Conservation (phyloP, 2,888 invertebrate genomes). For the Drosophila lacicola region DNA sequence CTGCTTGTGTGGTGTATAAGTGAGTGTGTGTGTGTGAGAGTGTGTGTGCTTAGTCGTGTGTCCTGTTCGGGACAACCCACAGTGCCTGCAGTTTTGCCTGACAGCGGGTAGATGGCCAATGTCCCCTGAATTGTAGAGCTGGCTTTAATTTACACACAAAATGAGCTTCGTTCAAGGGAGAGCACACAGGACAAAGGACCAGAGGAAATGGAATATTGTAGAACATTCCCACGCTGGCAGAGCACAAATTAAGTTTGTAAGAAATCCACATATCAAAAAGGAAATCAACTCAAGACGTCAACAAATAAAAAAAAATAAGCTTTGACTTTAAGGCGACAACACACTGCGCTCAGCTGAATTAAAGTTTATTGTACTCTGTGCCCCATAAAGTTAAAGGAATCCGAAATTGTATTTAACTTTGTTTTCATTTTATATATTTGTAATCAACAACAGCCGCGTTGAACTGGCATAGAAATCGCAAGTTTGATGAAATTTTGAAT, state of each 20-base stretch:
- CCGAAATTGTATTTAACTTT: too few species aligned
- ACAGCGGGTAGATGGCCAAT: slow-evolving; percentile 54
- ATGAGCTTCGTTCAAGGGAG: slow-evolving; percentile 43
- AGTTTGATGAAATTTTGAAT: too few species aligned
- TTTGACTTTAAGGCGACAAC: slow-evolving; percentile 28
- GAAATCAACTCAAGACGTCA: slow-evolving; percentile 62
- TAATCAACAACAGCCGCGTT: too few species aligned
- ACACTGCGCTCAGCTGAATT: background rate
- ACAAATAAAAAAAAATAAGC: slow-evolving; percentile 21
- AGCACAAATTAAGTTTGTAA: slow-evolving; percentile 68
- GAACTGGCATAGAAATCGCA: too few species aligned
- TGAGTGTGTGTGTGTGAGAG: slow-evolving; percentile 5
- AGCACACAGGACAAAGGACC: slow-evolving; percentile 6
- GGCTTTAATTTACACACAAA: slow-evolving; percentile 66
- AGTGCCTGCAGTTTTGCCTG: slow-evolving; percentile 31
- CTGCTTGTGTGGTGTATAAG: background rate
- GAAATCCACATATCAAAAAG: slow-evolving; percentile 34
- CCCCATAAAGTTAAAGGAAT: background rate
- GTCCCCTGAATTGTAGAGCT: slow-evolving; percentile 31
- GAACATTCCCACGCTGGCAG: slow-evolving; percentile 24
- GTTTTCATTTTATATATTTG: too few species aligned
- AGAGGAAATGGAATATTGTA: slow-evolving; percentile 6
- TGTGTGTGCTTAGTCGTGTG: slow-evolving; percentile 13
- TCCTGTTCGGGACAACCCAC: slow-evolving; percentile 37
- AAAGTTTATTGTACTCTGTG: background rate